Conservation (phyloP, 2,113 vertebrate genomes). For the Colaptes auratus region DNA sequence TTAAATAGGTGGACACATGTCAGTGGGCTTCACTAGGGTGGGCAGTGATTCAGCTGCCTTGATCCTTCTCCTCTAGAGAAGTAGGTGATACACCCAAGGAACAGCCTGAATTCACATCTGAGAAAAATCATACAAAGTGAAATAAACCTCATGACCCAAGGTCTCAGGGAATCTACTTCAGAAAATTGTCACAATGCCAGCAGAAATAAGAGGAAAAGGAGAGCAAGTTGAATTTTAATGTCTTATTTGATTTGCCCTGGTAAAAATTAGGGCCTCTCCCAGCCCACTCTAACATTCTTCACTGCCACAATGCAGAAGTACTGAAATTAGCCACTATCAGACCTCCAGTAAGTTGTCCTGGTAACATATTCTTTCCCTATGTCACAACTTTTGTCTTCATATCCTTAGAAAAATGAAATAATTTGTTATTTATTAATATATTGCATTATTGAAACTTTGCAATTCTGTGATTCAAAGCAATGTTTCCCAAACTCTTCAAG, state of each 20-base stretch:
- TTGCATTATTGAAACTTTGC: background rate
- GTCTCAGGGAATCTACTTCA: constrained; percentile 19
- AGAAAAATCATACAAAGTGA: background rate
- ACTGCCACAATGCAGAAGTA: background rate
- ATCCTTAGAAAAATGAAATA: background rate
- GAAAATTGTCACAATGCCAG: constrained; percentile 6
- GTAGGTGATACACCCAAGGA: background rate
- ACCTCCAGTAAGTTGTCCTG: background rate
- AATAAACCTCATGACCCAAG: constrained; percentile 12
- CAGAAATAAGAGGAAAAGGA: background rate
- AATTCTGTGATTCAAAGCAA: background rate
- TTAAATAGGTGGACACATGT: background rate
- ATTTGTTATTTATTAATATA: background rate
- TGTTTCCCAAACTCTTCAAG: background rate
- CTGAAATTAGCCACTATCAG: background rate
- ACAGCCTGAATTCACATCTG: background rate
- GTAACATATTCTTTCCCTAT: background rate
- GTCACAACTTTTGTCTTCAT: background rate
- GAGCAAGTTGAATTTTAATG: background rate
- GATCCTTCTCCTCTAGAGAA: background rate
- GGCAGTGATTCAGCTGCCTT: background rate
- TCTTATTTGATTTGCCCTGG: background rate
- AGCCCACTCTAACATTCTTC: background rate
- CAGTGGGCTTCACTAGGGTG: background rate
- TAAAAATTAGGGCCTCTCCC: background rate